Percentiles rank a stretch among this genome's conserved stretches.
phyloP scores from a whole-genome alignment of 2,113 vertebrate species.

The Holacanthus passer region DNA sequence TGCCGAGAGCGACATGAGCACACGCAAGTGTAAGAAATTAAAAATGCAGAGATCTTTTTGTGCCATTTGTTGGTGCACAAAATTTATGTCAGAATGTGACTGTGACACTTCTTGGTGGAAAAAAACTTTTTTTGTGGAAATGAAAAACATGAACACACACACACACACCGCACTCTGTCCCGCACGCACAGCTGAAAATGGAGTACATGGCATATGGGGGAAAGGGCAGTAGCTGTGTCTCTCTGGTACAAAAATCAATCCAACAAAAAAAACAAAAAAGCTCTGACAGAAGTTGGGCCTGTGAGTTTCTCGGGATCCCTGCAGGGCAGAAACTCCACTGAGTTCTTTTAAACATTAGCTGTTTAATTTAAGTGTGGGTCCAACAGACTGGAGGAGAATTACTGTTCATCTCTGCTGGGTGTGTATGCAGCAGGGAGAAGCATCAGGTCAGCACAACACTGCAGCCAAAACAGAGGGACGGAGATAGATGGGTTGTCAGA shows the following conservation, averaged over 20 bases:
- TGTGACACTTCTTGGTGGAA: slow-evolving; percentile 3
- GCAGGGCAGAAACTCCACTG: slow-evolving; percentile 55
- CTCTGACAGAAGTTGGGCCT: slow-evolving; percentile 60
- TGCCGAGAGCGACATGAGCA: background rate
- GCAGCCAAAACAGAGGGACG: slow-evolving; percentile 49
- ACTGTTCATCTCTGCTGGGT: slow-evolving; percentile 64
- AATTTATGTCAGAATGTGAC: background rate
- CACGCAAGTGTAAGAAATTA: background rate
- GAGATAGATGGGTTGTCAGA: slow-evolving; percentile 52
- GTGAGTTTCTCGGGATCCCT: slow-evolving; percentile 52
- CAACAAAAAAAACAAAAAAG: slow-evolving; percentile 28
- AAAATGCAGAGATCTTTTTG: background rate
- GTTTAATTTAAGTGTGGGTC: slow-evolving; percentile 75
- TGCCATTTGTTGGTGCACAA: background rate
- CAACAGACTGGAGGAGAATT: slow-evolving; percentile 70
- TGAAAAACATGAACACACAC: background rate
- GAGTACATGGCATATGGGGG: slow-evolving; percentile 18
- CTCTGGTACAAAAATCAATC: slow-evolving; percentile 70
- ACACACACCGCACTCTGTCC: background rate
- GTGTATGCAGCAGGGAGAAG: slow-evolving; percentile 54
- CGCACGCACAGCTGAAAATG: slow-evolving; percentile 29
- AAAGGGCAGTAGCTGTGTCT: slow-evolving; percentile 48
- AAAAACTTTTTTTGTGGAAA: background rate
- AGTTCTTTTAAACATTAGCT: slow-evolving; percentile 79
- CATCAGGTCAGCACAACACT: slow-evolving; percentile 64